Base-by-base conservation (phyloP, 1,140 invertebrate genomes). In the Helicoverpa zea region DNA sequence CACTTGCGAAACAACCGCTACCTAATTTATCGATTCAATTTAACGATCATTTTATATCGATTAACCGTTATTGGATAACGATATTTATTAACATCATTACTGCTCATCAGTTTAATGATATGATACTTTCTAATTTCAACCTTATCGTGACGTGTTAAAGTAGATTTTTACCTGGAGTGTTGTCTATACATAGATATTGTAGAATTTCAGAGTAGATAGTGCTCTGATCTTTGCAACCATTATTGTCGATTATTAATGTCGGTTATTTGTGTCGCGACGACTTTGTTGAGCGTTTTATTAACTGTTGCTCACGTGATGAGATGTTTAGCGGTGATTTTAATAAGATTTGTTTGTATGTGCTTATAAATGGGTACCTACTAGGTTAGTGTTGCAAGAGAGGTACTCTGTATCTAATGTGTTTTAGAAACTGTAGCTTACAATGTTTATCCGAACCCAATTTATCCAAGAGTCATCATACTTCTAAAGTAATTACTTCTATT, bases 21-120 rank as follows among this genome's bases (percentile, higher is more conserved):
- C 73, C 16, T 59, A 75, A 63, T 63, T 75, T 75, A 75, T 75
- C 73, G 73, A 75, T 61, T 75, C 73, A 75, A 75, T 75, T 75
- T 75, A 63, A 75, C 73, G 73, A 61, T 75, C 35, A 75, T 75
- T 75, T 75, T 75, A 75, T 75, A 75, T 61, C 73, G 73, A 75
- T 63, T 75, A 75, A 49, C 73, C 73, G 73, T 75, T 75, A 75
- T 75, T 61, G 73, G 43, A 75, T 75, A 75, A 75, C 73, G 56
- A 61, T 75, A 61, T 75, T 75, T 61, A 75, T 61, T 75, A 75
- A 75, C 43, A 75, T 61, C 73, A 75, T 61, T 75, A 68, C 18
- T 47, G 64, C 43, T 68, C 64, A 70, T 70, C 66, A 70, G 16
- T 54, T 66, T 66, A 16, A 66, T 49, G 43, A 3, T 2, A 12